Conservation (phyloP, 1,140 invertebrate genomes). For the Diabrotica virgifera region DNA sequence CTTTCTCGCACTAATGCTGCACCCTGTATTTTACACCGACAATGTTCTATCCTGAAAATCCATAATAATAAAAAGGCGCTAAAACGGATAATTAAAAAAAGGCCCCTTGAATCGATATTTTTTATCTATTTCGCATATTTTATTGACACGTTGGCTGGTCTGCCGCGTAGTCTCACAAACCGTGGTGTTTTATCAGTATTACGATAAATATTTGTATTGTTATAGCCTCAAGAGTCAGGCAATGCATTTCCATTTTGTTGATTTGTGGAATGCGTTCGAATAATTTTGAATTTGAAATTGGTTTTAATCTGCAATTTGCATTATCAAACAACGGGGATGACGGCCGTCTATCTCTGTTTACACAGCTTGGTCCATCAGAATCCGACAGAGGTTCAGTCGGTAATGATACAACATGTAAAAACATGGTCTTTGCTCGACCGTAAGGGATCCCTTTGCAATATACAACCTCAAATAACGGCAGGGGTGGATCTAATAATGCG, state of each 20-base stretch:
- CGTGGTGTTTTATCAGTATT: conserved; percentile 9
- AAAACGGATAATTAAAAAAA: no score
- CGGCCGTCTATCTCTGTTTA: conserved; percentile 27
- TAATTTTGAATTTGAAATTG: conserved; percentile 46
- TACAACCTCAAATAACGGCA: not conserved
- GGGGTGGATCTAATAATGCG: not conserved
- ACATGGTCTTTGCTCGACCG: conserved; percentile 14
- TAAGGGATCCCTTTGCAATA: not conserved
- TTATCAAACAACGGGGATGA: conserved; percentile 45
- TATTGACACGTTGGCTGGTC: conserved; percentile 18
- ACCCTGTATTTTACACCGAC: no score
- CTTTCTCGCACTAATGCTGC: no score
- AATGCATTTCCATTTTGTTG: conserved; percentile 33
- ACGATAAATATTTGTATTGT: conserved; percentile 32
- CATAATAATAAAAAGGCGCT: no score
- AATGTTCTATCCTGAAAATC: no score
- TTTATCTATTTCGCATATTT: conserved; percentile 23
- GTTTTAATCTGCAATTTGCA: conserved; percentile 49
- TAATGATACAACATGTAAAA: conserved; percentile 25
- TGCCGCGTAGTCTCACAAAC: conserved; percentile 16
- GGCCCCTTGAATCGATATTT: not conserved
- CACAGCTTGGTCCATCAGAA: conserved; percentile 18
- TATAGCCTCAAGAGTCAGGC: conserved; percentile 23
- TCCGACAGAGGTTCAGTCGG: conserved; percentile 14
- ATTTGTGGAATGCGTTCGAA: conserved; percentile 31